Evolutionary conservation across 2,113 vertebrate genomes (phyloP).

Genomic region (Hippocampus barbouri): DNA sequence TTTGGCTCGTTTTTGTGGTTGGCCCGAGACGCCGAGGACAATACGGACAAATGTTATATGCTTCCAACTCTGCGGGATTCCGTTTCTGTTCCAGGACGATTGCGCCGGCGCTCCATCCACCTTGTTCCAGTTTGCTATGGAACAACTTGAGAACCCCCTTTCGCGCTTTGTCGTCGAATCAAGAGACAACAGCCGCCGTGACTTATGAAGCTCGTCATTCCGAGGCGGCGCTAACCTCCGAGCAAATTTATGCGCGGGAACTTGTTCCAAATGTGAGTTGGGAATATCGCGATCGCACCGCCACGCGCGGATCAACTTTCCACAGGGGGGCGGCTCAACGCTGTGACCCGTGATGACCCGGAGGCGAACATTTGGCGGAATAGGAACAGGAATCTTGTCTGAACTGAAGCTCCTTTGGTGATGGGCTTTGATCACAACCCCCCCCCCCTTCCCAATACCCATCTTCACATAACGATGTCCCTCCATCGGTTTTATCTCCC

Average conservation of each 20-base stretch:
- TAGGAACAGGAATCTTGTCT: constrained; percentile 3
- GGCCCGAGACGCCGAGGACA: not conserved
- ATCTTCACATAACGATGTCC: constrained; percentile 10
- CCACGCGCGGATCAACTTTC: not conserved
- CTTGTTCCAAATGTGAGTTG: not conserved
- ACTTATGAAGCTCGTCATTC: constrained; percentile 22
- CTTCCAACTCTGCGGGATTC: not conserved
- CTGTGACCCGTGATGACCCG: constrained; percentile 18
- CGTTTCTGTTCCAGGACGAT: not conserved
- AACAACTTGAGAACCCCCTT: not conserved
- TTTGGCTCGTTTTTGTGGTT: not conserved
- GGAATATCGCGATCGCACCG: not conserved
- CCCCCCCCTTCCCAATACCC: constrained; percentile 6
- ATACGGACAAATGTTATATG: not conserved
- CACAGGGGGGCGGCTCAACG: not conserved
- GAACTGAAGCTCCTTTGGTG: constrained; percentile 20
- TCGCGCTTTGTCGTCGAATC: not conserved
- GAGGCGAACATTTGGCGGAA: not conserved
- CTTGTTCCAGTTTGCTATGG: not conserved
- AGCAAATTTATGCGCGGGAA: not conserved
- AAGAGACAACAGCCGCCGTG: constrained; percentile 23
- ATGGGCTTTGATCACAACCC: constrained; percentile 54
- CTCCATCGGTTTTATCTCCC: constrained; percentile 6
- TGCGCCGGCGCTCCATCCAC: not conserved
- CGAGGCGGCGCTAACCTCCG: not conserved